phyloP scores from a whole-genome alignment of 2,797 vertebrate species.

The Dryobates pubescens region DNA sequence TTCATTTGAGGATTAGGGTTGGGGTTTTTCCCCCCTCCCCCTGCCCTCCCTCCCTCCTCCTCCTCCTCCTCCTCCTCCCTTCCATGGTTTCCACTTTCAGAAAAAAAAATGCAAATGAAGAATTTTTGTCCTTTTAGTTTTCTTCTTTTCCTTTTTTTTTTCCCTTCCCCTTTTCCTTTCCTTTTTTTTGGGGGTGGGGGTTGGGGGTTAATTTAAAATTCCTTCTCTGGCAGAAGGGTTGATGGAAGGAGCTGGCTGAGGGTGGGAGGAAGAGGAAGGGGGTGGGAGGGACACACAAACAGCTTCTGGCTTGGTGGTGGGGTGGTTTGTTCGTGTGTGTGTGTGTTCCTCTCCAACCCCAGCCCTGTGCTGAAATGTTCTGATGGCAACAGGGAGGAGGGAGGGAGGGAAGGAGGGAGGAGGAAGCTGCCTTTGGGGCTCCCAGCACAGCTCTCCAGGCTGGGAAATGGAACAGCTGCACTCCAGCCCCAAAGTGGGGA shows the following conservation, averaged over 20 bases:
- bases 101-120: constrained; percentile 20
- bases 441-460: not conserved
- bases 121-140: not conserved
- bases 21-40: too few relatives aligned
- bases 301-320: not conserved
- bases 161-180: too few relatives aligned
- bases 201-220: not conserved
- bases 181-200: not conserved
- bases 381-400: not conserved
- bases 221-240: constrained; percentile 33
- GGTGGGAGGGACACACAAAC: not conserved
- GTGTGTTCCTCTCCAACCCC: not conserved
- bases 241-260: constrained; percentile 28
- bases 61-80: too few relatives aligned
- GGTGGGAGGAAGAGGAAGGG: constrained; percentile 2
- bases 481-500: not conserved
- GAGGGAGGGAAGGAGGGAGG: not conserved
- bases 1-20: too few relatives aligned
- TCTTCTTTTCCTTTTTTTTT: too few relatives aligned
- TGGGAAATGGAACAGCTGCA: not conserved
- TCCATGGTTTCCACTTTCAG: constrained; percentile 44
- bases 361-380: not conserved
- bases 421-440: not conserved
- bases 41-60: too few relatives aligned
- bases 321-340: not conserved